These are phyloP conservation scores for Hemiprocne comata DNA, from an alignment of 2,113 vertebrate genomes.

Conservation along the genomic window DNA sequence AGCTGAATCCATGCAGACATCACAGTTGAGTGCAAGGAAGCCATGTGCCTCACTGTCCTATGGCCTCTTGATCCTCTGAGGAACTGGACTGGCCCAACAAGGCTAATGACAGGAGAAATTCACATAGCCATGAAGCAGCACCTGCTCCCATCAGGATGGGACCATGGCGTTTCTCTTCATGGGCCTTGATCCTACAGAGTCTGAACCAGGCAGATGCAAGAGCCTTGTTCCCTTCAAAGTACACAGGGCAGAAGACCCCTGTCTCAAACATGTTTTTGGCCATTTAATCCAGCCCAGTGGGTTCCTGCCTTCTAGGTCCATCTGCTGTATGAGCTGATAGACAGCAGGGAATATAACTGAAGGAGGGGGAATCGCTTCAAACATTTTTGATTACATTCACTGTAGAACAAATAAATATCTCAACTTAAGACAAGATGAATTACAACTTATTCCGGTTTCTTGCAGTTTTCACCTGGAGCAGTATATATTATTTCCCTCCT, in stretches of 20 bases:
- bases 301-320: neutral
- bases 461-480: slow-evolving; percentile 4
- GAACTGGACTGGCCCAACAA: neutral
- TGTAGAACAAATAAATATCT: neutral
- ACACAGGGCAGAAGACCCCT: fast-evolving
- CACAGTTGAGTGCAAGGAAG: neutral
- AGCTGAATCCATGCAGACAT: neutral
- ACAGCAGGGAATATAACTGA: neutral
- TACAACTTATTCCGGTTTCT: neutral
- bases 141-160: neutral
- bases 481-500: slow-evolving; percentile 9
- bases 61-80: neutral
- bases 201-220: neutral
- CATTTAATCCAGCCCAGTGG: neutral
- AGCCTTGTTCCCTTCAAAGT: neutral
- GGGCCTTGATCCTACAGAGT: neutral
- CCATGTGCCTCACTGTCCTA: fast-evolving
- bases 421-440: neutral
- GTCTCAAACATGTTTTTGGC: neutral
- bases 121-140: neutral
- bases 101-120: neutral
- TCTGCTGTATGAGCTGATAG: neutral
- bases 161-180: neutral
- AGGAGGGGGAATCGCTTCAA: neutral
- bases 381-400: neutral